Conservation (phyloP, 2,113 vertebrate species). For the Dicaeum eximium region DNA sequence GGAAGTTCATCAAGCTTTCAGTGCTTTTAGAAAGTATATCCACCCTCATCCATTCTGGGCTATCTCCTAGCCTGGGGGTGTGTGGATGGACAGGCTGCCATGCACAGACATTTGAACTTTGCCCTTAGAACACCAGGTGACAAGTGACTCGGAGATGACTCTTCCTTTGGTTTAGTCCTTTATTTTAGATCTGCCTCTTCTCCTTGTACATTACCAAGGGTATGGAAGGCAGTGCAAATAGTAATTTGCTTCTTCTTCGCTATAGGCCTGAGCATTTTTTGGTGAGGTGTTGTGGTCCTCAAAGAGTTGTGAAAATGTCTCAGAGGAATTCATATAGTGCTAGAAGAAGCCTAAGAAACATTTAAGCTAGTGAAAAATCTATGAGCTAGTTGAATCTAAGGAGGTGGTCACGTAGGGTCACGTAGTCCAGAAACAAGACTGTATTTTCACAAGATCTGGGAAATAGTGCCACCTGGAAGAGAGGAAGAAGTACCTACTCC, state of each 20-base stretch:
- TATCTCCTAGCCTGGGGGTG: neutral
- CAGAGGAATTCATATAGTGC: neutral
- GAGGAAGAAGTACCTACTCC: neutral
- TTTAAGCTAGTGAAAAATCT: neutral
- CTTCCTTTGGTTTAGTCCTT: neutral
- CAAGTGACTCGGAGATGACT: fast-evolving
- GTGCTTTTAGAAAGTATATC: neutral
- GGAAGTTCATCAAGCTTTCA: neutral
- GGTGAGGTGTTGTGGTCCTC: neutral
- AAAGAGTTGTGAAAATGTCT: neutral
- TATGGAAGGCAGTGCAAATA: neutral
- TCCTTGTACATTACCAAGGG: neutral
- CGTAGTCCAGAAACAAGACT: neutral
- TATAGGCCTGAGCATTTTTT: neutral
- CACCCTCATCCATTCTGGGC: neutral
- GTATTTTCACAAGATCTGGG: neutral
- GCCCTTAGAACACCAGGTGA: neutral
- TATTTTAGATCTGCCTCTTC: neutral
- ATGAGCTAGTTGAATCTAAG: neutral
- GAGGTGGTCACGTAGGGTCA: neutral
- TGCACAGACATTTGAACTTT: neutral
- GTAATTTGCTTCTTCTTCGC: neutral
- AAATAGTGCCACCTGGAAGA: neutral
- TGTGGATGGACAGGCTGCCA: neutral
- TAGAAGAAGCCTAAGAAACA: neutral